Evolutionary conservation across 2,888 invertebrate genomes (phyloP), one percentile per base, ranked within the genome.

Genomic region (Heliconius cydno): DNA sequence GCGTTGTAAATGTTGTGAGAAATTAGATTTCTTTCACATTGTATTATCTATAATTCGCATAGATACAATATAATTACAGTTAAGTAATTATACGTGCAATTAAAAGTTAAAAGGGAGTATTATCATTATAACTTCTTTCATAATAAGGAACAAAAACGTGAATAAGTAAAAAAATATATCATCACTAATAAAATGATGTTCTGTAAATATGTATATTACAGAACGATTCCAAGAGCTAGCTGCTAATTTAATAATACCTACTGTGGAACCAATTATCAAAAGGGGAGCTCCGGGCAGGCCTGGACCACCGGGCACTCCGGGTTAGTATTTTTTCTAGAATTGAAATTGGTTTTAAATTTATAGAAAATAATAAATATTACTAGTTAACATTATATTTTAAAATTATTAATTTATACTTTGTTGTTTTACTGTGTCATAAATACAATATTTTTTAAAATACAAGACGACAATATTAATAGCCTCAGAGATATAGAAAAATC

Each of bases 161-260:
- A 22, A 22, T 19, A 52, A 22, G 6, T 7, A 7, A 19, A 22
- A 46, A 22, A 65, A 28, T 65, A 65, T 25, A 28, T 65, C 10
- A 25, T 15, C 12, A 65, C 1, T 30, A 28, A 66, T 28, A 30
- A 30, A 19, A 30, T 28, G 2, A 28, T 66, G 22, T 60, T 60
- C n/a, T 60, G 7, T 71, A 15, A 30, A 57, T 30, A 25, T 13
- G 22, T 46, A 34, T 25, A 77, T 65, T 77, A 34, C 91, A 98
- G 98, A 97, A 86, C 97, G 97, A 86, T 92, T 98, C 85, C 96
- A 96, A 85, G 97, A 97, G 87, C 92, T 98, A 86, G 95, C 96
- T 71, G 94, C 96, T 38, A 88, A 88, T 85, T 95, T 96, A 86
- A 91, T 93, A 77, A 96, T 97, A 76, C 96, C 96, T 10, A 96